Percentiles rank a stretch among this genome's conserved stretches.
phyloP scores from a whole-genome alignment of 2,888 invertebrate species.

The Macropis europaea region DNA sequence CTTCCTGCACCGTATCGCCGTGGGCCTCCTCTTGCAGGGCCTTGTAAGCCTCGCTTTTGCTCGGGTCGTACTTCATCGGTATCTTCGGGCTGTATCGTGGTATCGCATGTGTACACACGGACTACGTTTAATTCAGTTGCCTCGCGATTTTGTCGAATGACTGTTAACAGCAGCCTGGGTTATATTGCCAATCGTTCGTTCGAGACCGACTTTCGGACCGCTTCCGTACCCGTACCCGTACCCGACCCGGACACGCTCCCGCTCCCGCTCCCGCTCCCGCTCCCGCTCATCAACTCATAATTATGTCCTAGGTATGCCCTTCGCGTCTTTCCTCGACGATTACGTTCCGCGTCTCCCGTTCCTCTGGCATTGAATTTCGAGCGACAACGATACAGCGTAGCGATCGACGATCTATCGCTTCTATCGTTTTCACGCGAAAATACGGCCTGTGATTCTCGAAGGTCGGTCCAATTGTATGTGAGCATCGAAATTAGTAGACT shows the following conservation, averaged over 20 bases:
- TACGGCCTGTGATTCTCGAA: conserved; percentile 36
- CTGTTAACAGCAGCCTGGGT: conserved; percentile 60
- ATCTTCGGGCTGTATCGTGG: conserved; percentile 81
- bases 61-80: conserved; percentile 91
- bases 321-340: conserved; percentile 30
- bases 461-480: conserved; percentile 21
- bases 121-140: conserved; percentile 76
- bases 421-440: conserved; percentile 1
- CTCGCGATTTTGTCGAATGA: conserved; percentile 38
- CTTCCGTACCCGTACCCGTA: conserved; percentile 32
- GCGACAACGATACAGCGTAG: no score
- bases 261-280: conserved; percentile 4
- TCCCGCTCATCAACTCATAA: conserved; percentile 21
- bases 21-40: conserved; percentile 90
- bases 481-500: conserved; percentile 51
- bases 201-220: conserved; percentile 59
- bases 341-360: conserved; percentile 3
- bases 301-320: conserved; percentile 6
- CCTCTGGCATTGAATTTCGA: background rate
- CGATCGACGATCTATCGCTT: no score
- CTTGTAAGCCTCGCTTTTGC: conserved; percentile 93
- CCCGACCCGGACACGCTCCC: no score
- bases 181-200: conserved; percentile 55
- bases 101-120: conserved; percentile 65
- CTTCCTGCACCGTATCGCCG: conserved; percentile 85